phyloP scores from a whole-genome alignment of 2,888 invertebrate species.

The Ferrisia virgata region DNA sequence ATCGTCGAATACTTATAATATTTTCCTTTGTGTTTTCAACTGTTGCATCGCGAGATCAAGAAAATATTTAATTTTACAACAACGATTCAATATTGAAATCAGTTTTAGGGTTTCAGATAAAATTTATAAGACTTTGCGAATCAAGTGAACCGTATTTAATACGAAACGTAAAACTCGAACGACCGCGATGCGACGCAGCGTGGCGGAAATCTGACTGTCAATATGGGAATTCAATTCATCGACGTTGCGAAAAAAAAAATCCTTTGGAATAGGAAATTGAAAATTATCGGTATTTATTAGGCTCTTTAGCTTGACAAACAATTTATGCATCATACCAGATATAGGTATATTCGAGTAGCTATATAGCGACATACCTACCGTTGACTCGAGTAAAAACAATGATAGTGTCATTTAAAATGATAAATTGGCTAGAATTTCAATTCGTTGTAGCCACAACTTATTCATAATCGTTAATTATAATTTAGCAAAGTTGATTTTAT shows the following conservation, averaged over 20 bases:
- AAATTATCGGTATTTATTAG: background rate
- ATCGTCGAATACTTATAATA: background rate
- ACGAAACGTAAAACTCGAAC: background rate
- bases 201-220: background rate
- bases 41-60: background rate
- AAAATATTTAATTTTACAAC: background rate
- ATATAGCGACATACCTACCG: background rate
- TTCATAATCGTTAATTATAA: background rate
- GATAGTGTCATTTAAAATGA: background rate
- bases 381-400: background rate
- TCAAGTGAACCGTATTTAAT: background rate
- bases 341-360: background rate
- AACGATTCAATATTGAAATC: background rate
- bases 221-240: background rate
- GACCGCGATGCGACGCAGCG: no score
- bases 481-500: background rate
- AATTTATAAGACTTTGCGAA: background rate
- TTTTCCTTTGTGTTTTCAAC: background rate
- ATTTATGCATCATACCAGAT: background rate
- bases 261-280: background rate
- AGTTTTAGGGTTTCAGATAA: background rate
- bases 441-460: background rate
- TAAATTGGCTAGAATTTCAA: background rate
- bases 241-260: background rate
- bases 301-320: background rate